Base-by-base conservation (phyloP, 1,140 invertebrate genomes). In the Drosophila bifasciata region DNA sequence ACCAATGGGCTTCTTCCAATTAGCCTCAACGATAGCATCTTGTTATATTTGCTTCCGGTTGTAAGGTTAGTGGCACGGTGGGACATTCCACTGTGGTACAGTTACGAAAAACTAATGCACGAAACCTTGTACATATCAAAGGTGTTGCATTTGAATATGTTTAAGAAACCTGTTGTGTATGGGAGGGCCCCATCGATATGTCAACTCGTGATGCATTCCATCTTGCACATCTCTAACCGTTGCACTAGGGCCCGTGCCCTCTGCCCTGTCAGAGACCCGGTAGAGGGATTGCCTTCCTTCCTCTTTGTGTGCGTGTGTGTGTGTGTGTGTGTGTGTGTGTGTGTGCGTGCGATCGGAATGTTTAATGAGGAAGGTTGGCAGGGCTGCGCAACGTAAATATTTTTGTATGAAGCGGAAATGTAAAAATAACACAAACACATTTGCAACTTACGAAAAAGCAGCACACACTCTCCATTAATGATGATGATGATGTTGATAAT, bases 341-440 rank as follows among this genome's bases (percentile, higher is more conserved):
- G 56, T 51, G 49, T 68, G 61, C 64, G 66, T 62, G 64, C 52
- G 52, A 46, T 77, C 76, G 80, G 80, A 84, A 84, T 76, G 73
- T 68, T 84, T 58, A 68, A 57, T 69, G 46, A 49, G 53, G 53
- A 61, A 52, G 53, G 46, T 63, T 63, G 44, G 43, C 15, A 17
- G 15, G 43, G 19, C 41, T 44, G 55, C 55, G 44, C 59, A 56
- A 59, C 62, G 50, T 79, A 79, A 85, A 84, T 88, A 81, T 86
- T 86, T 86, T 80, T 73, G 69, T 86, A 75, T 81, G 81, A 83
- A 88, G 71, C 83, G 83, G 83, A 88, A 79, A 88, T 88, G 83
- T 88, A 79, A 88, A 88, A 88, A 88, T 88, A 88, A 88, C 83
- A 83, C 81, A 63, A 76, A 85, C 63, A 77, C 77, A 75, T 88